These are phyloP conservation scores for Drosophila setosimentum DNA, from an alignment of 2,888 invertebrate species.

Conservation along the genomic window DNA sequence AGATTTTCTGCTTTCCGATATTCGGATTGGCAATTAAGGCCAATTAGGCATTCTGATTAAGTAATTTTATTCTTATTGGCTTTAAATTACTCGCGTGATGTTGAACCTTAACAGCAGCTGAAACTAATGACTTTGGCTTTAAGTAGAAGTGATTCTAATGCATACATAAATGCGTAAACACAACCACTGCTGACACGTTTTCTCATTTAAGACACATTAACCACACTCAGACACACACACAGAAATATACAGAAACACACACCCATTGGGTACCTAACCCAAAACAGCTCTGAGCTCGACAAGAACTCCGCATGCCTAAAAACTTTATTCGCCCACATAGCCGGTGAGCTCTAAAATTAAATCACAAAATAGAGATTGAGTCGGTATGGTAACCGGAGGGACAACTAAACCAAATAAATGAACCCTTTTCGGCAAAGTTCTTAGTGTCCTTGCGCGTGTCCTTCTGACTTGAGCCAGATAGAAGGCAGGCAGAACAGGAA, in stretches of 20 bases:
- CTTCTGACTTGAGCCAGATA: constrained; percentile 62
- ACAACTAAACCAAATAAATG: constrained; percentile 76
- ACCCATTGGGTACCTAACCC: constrained; percentile 32
- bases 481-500: constrained; percentile 71
- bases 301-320: constrained; percentile 32
- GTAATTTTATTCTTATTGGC: constrained; percentile 20
- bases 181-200: constrained; percentile 68
- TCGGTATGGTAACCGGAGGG: constrained; percentile 55
- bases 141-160: constrained; percentile 47
- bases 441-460: constrained; percentile 63
- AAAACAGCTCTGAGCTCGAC: constrained; percentile 34
- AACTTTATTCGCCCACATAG: constrained; percentile 32
- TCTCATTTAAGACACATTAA: constrained; percentile 71
- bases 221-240: constrained; percentile 32
- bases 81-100: constrained; percentile 32
- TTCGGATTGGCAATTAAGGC: background rate
- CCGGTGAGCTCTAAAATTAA: constrained; percentile 75
- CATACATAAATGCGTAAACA: constrained; percentile 44
- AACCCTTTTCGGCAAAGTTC: constrained; percentile 74
- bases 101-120: constrained; percentile 39
- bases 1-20: background rate
- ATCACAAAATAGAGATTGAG: constrained; percentile 77
- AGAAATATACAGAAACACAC: constrained; percentile 15
- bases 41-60: background rate
- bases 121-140: constrained; percentile 44